Percentiles rank a stretch among this genome's conserved stretches.
Evolutionary conservation across 2,888 invertebrate genomes (phyloP).

Genomic region (Myopa tessellatipennis): DNA sequence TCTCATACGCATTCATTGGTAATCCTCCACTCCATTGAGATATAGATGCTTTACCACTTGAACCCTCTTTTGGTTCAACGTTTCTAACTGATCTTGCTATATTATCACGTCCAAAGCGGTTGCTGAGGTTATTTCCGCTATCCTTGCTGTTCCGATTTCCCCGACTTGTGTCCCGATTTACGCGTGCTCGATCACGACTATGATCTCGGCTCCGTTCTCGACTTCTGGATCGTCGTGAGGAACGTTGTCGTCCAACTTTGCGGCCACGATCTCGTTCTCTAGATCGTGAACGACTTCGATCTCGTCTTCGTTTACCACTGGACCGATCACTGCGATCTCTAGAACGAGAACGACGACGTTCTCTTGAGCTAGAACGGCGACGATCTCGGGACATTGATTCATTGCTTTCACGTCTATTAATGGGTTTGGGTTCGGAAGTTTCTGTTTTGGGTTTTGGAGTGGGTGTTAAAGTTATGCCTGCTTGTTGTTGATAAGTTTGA

Average conservation of each 20-base stretch:
- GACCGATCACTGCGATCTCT: constrained; percentile 55
- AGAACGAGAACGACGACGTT: constrained; percentile 63
- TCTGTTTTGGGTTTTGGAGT: constrained; percentile 42
- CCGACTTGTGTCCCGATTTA: constrained; percentile 66
- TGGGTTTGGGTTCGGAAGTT: constrained; percentile 12
- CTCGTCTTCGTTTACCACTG: constrained; percentile 69
- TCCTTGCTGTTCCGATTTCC: constrained; percentile 65
- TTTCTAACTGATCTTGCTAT: not conserved
- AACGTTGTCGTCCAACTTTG: constrained; percentile 60
- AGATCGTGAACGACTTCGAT: constrained; percentile 63
- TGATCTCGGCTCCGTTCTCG: constrained; percentile 63
- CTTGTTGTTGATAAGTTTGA: constrained; percentile 61
- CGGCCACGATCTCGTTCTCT: constrained; percentile 50
- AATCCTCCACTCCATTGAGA: constrained; percentile 43
- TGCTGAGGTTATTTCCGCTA: constrained; percentile 53
- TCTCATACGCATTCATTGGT: constrained; percentile 47
- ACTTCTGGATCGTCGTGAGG: constrained; percentile 54
- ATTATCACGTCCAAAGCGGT: constrained; percentile 38
- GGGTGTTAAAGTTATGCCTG: constrained; percentile 56
- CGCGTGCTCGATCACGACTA: constrained; percentile 67
- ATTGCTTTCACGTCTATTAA: constrained; percentile 37
- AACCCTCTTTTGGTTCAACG: constrained; percentile 33
- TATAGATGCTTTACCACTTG: constrained; percentile 41
- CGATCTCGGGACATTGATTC: constrained; percentile 51
- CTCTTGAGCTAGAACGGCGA: constrained; percentile 63